Evolutionary conservation across 2,888 invertebrate genomes (phyloP), one percentile per base, ranked within the genome.

Genomic region (Oxyteleia sp.): DNA sequence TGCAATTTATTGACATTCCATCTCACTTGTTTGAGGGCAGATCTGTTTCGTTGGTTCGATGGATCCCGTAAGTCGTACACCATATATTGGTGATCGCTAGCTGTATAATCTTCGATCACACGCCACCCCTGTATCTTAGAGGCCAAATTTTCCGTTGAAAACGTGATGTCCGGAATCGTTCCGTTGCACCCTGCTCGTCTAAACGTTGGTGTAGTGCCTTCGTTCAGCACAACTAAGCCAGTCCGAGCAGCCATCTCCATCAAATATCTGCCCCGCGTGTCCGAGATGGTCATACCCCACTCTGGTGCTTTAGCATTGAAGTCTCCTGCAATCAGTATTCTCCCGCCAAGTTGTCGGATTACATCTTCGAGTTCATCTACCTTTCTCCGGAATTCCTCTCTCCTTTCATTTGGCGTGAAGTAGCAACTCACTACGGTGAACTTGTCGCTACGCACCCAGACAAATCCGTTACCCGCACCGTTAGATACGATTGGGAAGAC

Each of bases 11-110:
- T 43, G n/a, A 43, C 15, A 2, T 43, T 43, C 43, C 43, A 43
- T 13, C 43, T 15, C 15, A 13, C 15, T 15, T 15, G 43, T 3
- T 15, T 43, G 15, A 13, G 7, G 43, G 15, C 43, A 15, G 43
- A 11, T 4, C 43, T 15, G 43, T 43, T 15, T 13, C 15, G 43
- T 43, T 13, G 13, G 4, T 43, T 43, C 4, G 13, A 2, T n/a
- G 3, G 13, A 3, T 43, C 13, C 15, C 43, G 43, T 15, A 13
- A 43, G 15, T 43, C 15, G 15, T 43, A 43, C 4, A 43, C 43
- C n/a, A 43, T 51, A 29, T 51, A 51, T n/a, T 51, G 51, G 51
- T 51, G 26, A n/a, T 51, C 45, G 8, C 45, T 45, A 2, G 4
- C 45, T 3, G 45, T 45, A 16, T 45, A 45, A 2, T 45, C 15